Conservation (phyloP, 2,888 invertebrate species). For the Rotaria sp. region DNA sequence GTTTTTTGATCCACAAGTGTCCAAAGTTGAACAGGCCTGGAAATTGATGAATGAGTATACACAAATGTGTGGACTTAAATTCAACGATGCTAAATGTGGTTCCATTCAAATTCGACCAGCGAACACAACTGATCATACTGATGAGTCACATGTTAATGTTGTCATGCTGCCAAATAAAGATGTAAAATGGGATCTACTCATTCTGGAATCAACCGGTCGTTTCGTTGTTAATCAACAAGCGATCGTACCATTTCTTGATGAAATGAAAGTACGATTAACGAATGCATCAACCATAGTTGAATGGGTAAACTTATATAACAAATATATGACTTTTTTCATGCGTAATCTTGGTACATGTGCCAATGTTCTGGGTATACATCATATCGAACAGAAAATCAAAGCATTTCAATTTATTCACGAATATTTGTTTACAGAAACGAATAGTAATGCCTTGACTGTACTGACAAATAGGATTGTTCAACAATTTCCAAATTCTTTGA, state of each 20-base stretch:
- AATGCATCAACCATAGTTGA: neutral
- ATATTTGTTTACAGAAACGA: neutral
- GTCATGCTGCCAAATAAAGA: neutral
- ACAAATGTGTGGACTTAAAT: neutral
- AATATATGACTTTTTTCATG: neutral
- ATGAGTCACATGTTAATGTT: neutral
- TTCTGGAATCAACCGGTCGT: neutral
- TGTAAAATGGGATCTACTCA: neutral
- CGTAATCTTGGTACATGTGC: neutral
- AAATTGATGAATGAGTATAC: neutral
- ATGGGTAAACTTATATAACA: neutral
- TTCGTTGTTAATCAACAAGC: neutral
- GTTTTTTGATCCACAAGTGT: neutral
- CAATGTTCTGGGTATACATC: neutral
- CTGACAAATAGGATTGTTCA: neutral
- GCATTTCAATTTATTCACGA: conserved; percentile 5
- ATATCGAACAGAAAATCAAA: neutral
- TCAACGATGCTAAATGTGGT: neutral
- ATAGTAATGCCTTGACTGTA: neutral
- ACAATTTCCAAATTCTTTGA: neutral
- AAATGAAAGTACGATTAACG: neutral
- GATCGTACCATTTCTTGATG: neutral
- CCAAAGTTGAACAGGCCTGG: neutral
- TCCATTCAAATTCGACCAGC: neutral
- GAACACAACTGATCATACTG: neutral